Evolutionary conservation across 2,797 vertebrate genomes (phyloP), one percentile per base, ranked within the genome.

Genomic region (Antennarius maculatus): DNA sequence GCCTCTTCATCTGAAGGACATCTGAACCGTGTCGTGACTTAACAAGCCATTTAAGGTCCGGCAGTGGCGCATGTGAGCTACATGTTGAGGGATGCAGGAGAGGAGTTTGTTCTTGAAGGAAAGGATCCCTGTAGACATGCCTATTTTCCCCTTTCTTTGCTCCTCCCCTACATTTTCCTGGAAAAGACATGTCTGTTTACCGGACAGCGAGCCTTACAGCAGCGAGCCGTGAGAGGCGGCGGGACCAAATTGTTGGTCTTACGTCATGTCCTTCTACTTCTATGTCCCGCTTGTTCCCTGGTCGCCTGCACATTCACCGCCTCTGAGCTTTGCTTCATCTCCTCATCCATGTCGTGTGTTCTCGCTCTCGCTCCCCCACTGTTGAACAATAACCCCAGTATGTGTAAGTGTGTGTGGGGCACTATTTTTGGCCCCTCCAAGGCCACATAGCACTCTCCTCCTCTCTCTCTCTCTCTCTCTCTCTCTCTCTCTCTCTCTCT

Each of bases 321-420:
- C 72, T 84, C 71, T 83, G 76, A 85, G 83, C 71, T 73, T 78
- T 77, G 74, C 68, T 61, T 82, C 66, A 67, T 77, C 66, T 74
- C 57, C 59, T 43, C 56, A 74, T 88, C 78, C 69, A 70, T 79
- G 76, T 71, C 72, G 60, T 71, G 74, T 72, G 63, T 54, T 64
- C 72, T 63, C 11, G 7, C 31, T 31, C 16, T 31, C 6, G 53
- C 72, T 83, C 68, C 68, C 61, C 55, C 62, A 60, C 61, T 76
- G 78, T 83, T 81, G 86, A 91, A 93, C 91, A 94, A 92, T 93
- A 92, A 91, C 80, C 76, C 76, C 60, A 76, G 83, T 92, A 88
- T 92, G 81, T 78, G 46, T 51, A 52, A 46, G 64, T 63, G 76
- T 73, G 81, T 75, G 65, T 55, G 45, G 42, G 11, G 48, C 4